Conservation (phyloP, 2,113 vertebrate genomes). For the Ranitomeya imitator region DNA sequence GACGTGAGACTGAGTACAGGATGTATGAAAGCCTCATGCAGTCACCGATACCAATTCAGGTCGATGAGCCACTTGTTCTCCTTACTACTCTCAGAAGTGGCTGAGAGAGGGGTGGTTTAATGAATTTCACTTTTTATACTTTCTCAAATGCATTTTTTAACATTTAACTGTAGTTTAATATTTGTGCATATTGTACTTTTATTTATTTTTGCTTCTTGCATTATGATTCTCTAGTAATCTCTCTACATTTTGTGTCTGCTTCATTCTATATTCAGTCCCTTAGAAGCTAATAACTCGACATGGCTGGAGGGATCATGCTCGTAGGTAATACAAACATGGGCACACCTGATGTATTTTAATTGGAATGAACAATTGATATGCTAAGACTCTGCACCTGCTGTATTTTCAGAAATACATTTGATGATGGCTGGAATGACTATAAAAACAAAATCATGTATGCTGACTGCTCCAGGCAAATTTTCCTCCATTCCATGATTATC, state of each 20-base stretch:
- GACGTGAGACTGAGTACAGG: too few species aligned
- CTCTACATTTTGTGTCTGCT: not conserved
- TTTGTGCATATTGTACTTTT: not conserved
- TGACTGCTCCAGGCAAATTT: not conserved
- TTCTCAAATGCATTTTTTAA: too few species aligned
- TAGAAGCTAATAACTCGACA: not conserved
- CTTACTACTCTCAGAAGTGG: too few species aligned
- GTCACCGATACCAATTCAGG: too few species aligned
- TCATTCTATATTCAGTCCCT: not conserved
- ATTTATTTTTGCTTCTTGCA: not conserved
- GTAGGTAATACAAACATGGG: not conserved
- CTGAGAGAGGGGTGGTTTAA: too few species aligned
- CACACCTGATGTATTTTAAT: not conserved
- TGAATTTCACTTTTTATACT: too few species aligned
- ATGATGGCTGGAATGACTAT: constrained; percentile 16
- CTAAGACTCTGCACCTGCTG: not conserved
- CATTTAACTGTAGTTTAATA: too few species aligned
- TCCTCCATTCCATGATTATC: not conserved
- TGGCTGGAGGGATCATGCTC: not conserved
- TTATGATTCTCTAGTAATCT: not conserved
- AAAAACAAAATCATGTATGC: not conserved
- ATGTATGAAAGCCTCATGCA: too few species aligned
- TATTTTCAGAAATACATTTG: constrained; percentile 5
- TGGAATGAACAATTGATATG: not conserved
- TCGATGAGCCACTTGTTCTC: too few species aligned